Percentiles rank a stretch among this genome's conserved stretches.
These are phyloP conservation scores for Galeruca laticollis DNA, from an alignment of 2,888 invertebrate genomes.

Conservation along the genomic window DNA sequence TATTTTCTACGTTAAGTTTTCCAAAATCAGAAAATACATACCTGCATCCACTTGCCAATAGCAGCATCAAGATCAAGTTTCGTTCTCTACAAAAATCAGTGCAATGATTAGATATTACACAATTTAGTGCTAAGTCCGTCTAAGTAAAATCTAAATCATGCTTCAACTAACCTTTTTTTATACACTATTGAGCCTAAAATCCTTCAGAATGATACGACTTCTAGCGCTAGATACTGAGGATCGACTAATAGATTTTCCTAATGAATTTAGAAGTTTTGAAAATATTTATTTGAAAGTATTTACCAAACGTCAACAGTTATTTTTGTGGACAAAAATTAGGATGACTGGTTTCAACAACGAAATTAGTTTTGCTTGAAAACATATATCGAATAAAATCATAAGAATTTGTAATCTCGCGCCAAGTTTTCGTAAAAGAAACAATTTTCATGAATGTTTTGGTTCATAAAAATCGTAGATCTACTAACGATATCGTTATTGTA, in stretches of 20 bases:
- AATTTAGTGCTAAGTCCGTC: slow-evolving; percentile 15
- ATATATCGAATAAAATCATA: too few relatives aligned
- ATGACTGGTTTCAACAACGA: too few relatives aligned
- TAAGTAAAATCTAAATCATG: slow-evolving; percentile 41
- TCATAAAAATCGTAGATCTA: too few relatives aligned
- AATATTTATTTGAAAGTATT: slow-evolving; percentile 5
- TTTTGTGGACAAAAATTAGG: too few relatives aligned
- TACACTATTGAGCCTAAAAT: slow-evolving; percentile 40
- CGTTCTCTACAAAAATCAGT: slow-evolving; percentile 53
- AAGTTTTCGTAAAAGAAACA: too few relatives aligned
- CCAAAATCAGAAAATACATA: slow-evolving; percentile 37
- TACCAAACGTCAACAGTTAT: too few relatives aligned
- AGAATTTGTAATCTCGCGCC: too few relatives aligned
- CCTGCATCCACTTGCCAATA: slow-evolving; percentile 61
- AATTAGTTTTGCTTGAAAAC: too few relatives aligned
- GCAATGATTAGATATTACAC: slow-evolving; percentile 25
- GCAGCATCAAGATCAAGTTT: slow-evolving; percentile 56
- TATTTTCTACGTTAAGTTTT: slow-evolving; percentile 20
- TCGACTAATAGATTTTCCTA: slow-evolving; percentile 20
- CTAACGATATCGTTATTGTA: too few relatives aligned
- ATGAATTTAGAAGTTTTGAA: not conserved
- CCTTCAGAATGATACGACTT: slow-evolving; percentile 28
- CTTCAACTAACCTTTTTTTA: slow-evolving; percentile 50
- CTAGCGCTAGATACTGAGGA: slow-evolving; percentile 28
- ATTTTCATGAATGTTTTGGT: too few relatives aligned